Evolutionary conservation across 2,113 vertebrate genomes (phyloP), one percentile per base, ranked within the genome.

Genomic region (Phaetusa simplex): DNA sequence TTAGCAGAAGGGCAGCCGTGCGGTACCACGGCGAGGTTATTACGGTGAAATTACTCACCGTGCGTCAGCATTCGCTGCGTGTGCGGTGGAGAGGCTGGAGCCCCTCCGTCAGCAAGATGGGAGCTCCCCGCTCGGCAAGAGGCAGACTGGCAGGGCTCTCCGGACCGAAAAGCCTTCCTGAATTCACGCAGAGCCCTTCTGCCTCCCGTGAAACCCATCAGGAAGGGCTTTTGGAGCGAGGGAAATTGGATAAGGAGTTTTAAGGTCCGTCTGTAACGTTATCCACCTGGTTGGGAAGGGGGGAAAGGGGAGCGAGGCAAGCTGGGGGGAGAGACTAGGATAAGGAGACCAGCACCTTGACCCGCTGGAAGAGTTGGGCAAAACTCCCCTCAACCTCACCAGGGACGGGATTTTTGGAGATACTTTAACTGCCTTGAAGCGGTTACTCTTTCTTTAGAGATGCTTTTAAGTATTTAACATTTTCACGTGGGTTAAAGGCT

Each of bases 261-360:
- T 30, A 34, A 86, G 22, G 20, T 1, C 5, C 4, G 0, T 10
- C 1, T 5, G 66, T 72, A 34, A n/a, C 0, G 2, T 49, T 66
- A 84, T 71, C 23, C 23, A 30, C 6, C 21, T 53, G 30, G 9
- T 19, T 79, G 73, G 82, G 32, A 74, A 47, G 34, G 52, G 36
- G 26, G 14, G 14, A 6, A 43, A 71, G 71, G 8, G 55, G 21
- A 53, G 30, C 2, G 7, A 49, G 10, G 20, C 14, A 12, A 84
- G 42, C 26, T 2, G 23, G 6, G 21, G 14, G 42, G 24, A 47
- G 62, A 47, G 30, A n/a, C 18, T 14, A 14, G 27, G 47, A 22
- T n/a, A 30, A 42, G 11, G 13, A 77, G 23, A 9, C 14, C 21
- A 7, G 38, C 30, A 64, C 20, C 62, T 56, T 23, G 23, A 26